phyloP scores from a whole-genome alignment of 2,797 vertebrate species.

The Sebastes nivosus region DNA sequence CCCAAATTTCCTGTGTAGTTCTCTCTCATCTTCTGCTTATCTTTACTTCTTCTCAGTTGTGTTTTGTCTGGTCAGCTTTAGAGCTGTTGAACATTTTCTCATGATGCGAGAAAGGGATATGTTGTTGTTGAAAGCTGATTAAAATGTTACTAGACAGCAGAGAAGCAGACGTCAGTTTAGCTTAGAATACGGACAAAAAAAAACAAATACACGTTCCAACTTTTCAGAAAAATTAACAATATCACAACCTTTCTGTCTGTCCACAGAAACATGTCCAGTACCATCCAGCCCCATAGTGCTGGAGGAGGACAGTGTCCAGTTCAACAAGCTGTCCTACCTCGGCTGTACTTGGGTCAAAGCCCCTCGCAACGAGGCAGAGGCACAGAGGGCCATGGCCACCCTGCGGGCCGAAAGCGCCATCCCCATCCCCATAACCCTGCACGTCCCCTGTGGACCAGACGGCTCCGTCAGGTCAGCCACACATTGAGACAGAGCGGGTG shows the following conservation, averaged over 20 bases:
- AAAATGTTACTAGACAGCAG: no score
- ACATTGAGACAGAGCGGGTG: neutral
- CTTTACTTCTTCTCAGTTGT: neutral
- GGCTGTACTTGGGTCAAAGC: slow-evolving; percentile 95
- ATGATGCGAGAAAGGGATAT: neutral
- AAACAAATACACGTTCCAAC: neutral
- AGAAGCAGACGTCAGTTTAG: neutral
- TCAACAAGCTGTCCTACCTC: slow-evolving; percentile 94
- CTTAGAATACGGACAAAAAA: neutral
- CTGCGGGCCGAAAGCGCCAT: slow-evolving; percentile 87
- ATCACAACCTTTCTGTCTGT: neutral
- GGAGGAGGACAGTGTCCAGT: slow-evolving; percentile 95
- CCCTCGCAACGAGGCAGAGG: slow-evolving; percentile 92
- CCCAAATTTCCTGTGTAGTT: slow-evolving; percentile 8
- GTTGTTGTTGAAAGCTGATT: neutral
- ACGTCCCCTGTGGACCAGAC: slow-evolving; percentile 93
- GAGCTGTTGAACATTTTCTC: neutral
- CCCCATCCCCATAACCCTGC: slow-evolving; percentile 89
- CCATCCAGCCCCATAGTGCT: slow-evolving; percentile 57
- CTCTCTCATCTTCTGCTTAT: neutral
- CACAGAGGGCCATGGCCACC: slow-evolving; percentile 90
- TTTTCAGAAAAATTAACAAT: neutral
- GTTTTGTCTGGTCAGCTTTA: neutral
- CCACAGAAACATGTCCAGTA: slow-evolving; percentile 41
- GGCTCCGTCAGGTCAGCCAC: slow-evolving; percentile 92